Evolutionary conservation across 2,888 invertebrate genomes (phyloP), one percentile per base, ranked within the genome.

Genomic region (Catocala nupta): DNA sequence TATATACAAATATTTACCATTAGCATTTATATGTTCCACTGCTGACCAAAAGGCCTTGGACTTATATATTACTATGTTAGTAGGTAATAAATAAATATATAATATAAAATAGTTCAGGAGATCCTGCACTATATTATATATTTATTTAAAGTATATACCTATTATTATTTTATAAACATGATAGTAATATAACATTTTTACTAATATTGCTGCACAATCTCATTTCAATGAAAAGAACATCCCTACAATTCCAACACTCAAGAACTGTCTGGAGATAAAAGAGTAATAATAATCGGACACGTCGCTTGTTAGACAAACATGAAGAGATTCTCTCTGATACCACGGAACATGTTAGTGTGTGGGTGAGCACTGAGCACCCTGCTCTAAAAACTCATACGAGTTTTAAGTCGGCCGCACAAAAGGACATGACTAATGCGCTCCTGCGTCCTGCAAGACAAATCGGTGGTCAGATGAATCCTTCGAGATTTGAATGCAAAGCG

Each of bases 261-360:
- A 78, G 25, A 80, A 81, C 64, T 73, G 75, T 77, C 75, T 78
- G 64, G 75, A 85, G 88, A 89, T 89, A 88, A 91, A 88, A 89
- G 86, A 88, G 88, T 89, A 90, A 90, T 90, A 91, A 90, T 91
- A 91, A 93, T 92, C 89, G 87, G 89, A 90, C 92, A 91, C 91
- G 92, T 90, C 85, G 87, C 93, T 93, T 90, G 93, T 94, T 93
- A 94, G 92, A 93, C 92, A 91, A 92, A 93, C 93, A 93, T 81
- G 88, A 84, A 75, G 80, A 91, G 92, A 92, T 92, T 82, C 80
- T 81, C 84, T 76, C 85, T 81, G 93, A 93, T 93, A 93, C 86
- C 85, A 81, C 79, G 80, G 89, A 89, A 93, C 90, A 90, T 90
- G 87, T 78, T 75, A 72, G 74, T 85, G 88, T 88, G 91, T 92